Conservation (phyloP, 2,888 invertebrate species). For the Monoplex corrugatus region DNA sequence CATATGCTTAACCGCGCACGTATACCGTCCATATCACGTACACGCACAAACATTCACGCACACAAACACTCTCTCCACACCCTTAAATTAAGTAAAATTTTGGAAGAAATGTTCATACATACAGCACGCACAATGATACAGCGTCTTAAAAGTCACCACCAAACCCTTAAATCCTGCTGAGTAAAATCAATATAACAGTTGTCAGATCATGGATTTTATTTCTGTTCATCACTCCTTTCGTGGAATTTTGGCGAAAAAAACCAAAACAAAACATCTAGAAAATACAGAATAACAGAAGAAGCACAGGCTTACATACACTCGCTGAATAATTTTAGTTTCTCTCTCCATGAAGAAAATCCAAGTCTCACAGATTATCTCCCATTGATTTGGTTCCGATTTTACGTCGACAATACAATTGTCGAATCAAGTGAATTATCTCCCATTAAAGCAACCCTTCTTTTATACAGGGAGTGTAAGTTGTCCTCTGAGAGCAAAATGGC, state of each 20-base stretch:
- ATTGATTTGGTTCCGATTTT: neutral
- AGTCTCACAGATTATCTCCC: neutral
- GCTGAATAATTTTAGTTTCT: neutral
- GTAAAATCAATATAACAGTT: no score
- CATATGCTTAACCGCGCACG: no score
- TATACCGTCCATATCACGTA: no score
- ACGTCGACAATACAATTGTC: no score
- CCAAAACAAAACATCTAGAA: no score
- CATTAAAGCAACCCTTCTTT: constrained; percentile 9
- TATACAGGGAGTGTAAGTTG: neutral
- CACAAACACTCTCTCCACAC: neutral
- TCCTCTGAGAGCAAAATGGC: constrained; percentile 53
- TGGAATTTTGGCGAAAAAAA: no score
- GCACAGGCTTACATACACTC: neutral
- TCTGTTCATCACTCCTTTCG: constrained; percentile 7
- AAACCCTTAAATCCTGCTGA: no score
- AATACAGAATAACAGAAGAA: no score
- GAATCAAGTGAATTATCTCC: neutral
- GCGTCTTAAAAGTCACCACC: no score
- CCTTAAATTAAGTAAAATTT: neutral
- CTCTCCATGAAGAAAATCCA: neutral
- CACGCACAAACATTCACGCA: neutral
- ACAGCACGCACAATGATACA: no score
- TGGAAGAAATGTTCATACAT: neutral
- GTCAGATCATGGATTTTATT: neutral